These are phyloP conservation scores for Ditula angustiorana DNA, from an alignment of 2,888 invertebrate species.

Conservation along the genomic window DNA sequence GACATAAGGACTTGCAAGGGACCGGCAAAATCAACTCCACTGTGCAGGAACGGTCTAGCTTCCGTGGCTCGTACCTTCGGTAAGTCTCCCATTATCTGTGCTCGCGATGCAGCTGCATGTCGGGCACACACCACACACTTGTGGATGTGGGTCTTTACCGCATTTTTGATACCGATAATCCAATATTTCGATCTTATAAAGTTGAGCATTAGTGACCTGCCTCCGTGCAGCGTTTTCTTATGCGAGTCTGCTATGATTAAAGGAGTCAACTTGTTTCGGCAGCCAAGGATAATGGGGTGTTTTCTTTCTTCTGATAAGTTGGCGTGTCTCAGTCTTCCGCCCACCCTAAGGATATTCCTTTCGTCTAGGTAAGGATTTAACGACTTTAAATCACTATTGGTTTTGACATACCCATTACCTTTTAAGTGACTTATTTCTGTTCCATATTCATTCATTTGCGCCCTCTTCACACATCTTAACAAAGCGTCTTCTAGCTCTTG, in stretches of 20 bases:
- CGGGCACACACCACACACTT: conserved; percentile 2
- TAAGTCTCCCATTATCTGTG: conserved; percentile 9
- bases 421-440: too few relatives aligned
- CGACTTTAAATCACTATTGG: conserved; percentile 7
- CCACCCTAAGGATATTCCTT: conserved; percentile 14
- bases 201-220: conserved; percentile 6
- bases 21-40: conserved; percentile 20
- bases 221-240: conserved; percentile 10
- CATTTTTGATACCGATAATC: neutral
- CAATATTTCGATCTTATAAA: conserved; percentile 11
- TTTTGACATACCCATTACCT: too few relatives aligned
- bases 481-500: too few relatives aligned
- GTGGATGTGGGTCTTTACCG: neutral
- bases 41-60: conserved; percentile 7
- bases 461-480: too few relatives aligned
- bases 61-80: conserved; percentile 1
- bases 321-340: conserved; percentile 7
- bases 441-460: too few relatives aligned
- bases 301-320: conserved; percentile 13
- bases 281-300: conserved; percentile 13
- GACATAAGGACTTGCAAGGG: conserved; percentile 9
- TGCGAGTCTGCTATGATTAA: conserved; percentile 17
- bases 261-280: neutral
- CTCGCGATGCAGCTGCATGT: neutral
- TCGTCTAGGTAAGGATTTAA: conserved; percentile 17